Percentiles rank a stretch among this genome's conserved stretches.
Evolutionary conservation across 2,888 invertebrate genomes (phyloP).

Genomic region (Malthinus flaveolus): DNA sequence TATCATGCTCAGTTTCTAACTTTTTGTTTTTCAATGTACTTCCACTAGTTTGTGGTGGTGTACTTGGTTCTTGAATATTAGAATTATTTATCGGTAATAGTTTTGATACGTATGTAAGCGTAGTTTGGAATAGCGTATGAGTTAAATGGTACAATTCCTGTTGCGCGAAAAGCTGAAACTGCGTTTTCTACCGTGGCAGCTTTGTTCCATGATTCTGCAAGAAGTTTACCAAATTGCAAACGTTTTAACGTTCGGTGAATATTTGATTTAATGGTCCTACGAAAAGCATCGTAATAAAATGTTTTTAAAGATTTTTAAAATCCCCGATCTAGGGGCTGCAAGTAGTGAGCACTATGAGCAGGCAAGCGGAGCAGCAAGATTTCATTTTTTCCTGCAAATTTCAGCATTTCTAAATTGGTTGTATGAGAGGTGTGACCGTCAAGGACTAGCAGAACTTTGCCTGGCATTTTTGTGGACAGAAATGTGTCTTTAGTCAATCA

Average conservation of each 20-base stretch:
- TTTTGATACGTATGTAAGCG: too few relatives aligned
- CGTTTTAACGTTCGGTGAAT: constrained; percentile 23
- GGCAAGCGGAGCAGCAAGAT: too few relatives aligned
- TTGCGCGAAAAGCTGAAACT: too few relatives aligned
- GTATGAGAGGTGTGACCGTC: constrained; percentile 12
- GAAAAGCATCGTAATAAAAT: too few relatives aligned
- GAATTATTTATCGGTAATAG: too few relatives aligned
- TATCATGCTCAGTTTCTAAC: too few relatives aligned
- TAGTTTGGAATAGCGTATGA: too few relatives aligned
- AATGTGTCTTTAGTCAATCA: constrained; percentile 30
- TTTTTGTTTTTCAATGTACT: too few relatives aligned
- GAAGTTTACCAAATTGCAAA: constrained; percentile 27
- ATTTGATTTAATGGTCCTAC: constrained; percentile 18
- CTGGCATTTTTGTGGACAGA: constrained; percentile 16
- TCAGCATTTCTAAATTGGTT: constrained; percentile 18
- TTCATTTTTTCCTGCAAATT: neutral
- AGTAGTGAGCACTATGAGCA: neutral
- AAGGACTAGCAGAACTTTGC: constrained; percentile 17
- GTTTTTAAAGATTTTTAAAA: neutral
- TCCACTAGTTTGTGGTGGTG: too few relatives aligned
- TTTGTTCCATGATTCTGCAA: neutral
- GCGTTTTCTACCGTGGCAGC: too few relatives aligned
- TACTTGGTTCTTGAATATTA: too few relatives aligned
- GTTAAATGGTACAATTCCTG: too few relatives aligned
- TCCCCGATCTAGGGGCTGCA: constrained; percentile 22